Conservation (phyloP, 2,113 vertebrate genomes). For the Pycnonotus jocosus region DNA sequence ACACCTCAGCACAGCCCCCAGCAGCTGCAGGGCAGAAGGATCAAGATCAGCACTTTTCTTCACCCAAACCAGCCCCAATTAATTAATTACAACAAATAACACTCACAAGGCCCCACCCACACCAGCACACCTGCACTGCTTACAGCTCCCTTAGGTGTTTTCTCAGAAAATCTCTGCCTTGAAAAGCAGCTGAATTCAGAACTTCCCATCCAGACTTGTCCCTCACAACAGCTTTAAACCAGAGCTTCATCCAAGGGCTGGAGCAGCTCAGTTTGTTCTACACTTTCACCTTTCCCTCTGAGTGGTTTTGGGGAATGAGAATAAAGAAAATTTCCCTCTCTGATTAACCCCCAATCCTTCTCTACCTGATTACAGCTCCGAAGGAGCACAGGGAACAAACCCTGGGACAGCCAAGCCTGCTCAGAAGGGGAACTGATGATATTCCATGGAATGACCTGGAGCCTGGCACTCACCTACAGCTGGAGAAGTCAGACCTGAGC, state of each 20-base stretch:
- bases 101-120: neutral
- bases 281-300: fast-evolving
- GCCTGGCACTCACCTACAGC: neutral
- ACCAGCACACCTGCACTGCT: neutral
- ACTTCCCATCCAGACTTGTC: neutral
- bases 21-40: neutral
- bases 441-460: neutral
- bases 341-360: neutral
- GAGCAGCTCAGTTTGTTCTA: neutral
- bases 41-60: neutral
- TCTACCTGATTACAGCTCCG: neutral
- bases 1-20: neutral
- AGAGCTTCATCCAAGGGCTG: neutral
- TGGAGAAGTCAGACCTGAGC: neutral
- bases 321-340: neutral
- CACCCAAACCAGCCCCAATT: neutral
- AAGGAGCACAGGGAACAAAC: neutral
- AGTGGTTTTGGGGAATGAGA: neutral
- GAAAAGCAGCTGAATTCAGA: neutral
- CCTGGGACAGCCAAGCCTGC: fast-evolving
- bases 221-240: neutral
- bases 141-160: fast-evolving
- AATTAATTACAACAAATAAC: neutral
- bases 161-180: neutral
- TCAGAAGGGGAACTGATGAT: fast-evolving